Conservation (phyloP, 1,140 invertebrate species). For the Colletes latitarsis region DNA sequence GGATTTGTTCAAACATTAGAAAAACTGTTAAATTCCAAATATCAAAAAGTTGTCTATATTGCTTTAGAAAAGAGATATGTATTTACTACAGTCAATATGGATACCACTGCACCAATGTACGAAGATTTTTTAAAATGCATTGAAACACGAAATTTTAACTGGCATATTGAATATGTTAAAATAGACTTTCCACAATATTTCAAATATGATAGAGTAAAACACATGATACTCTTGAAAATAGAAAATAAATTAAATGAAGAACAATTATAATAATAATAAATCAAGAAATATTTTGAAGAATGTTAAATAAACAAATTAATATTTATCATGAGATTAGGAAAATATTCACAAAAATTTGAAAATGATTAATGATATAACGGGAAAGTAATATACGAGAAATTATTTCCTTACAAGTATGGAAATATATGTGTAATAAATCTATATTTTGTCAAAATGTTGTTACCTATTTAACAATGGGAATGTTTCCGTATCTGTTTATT, state of each 20-base stretch:
- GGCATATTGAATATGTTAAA: conserved; percentile 84
- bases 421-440: not conserved
- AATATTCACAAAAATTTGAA: not conserved
- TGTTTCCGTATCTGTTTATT: not conserved
- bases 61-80: conserved; percentile 93
- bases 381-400: not conserved
- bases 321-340: not conserved
- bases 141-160: conserved; percentile 78
- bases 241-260: conserved; percentile 49
- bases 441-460: not conserved
- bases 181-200: conserved; percentile 92
- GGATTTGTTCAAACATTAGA: conserved; percentile 89
- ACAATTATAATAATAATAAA: conserved; percentile 29
- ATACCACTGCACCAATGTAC: conserved; percentile 91
- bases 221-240: conserved; percentile 90
- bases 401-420: not conserved
- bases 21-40: conserved; percentile 84
- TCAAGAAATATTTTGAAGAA: not conserved
- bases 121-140: conserved; percentile 88
- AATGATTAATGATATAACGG: not conserved
- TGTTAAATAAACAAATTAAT: conserved; percentile 5
- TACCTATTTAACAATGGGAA: conserved; percentile 3
- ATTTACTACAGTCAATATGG: conserved; percentile 90
- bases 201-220: conserved; percentile 88
- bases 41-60: conserved; percentile 86